Conservation (phyloP, 2,888 invertebrate genomes). For the Drosophila paucipuncta region DNA sequence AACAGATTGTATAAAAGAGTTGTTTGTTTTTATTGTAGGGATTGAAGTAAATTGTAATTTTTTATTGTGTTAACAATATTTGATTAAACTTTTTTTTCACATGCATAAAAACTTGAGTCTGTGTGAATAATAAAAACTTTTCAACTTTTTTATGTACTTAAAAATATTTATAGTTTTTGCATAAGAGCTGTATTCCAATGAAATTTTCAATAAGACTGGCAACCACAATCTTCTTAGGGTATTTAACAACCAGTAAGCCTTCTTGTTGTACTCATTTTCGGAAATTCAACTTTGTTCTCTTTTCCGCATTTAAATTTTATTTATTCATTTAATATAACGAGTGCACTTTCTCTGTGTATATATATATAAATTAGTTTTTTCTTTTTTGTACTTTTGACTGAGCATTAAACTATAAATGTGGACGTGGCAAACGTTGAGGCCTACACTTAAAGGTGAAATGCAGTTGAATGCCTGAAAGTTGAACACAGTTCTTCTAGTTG, state of each 20-base stretch:
- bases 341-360: conserved; percentile 23
- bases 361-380: not conserved
- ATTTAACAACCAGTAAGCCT: conserved; percentile 1
- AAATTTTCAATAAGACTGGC: not conserved
- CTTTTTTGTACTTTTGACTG: conserved; percentile 42
- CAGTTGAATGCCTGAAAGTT: conserved; percentile 18
- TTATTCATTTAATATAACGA: conserved; percentile 53
- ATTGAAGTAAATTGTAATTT: not conserved
- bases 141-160: not conserved
- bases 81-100: not conserved
- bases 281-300: not conserved
- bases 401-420: conserved; percentile 57
- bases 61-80: not conserved
- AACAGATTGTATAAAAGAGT: not conserved
- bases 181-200: not conserved
- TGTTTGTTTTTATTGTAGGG: not conserved
- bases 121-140: not conserved
- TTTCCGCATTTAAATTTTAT: conserved; percentile 23
- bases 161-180: not conserved
- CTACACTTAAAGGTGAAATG: conserved; percentile 39
- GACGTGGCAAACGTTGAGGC: not conserved
- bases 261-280: conserved; percentile 1
- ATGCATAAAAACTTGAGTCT: not conserved
- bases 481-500: conserved; percentile 15
- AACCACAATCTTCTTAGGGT: conserved; percentile 11